A percentile compares a stretch with the other conserved stretches of the same genome.
Conservation (phyloP, 1,140 invertebrate genomes). For the Drosophila persimilis region DNA sequence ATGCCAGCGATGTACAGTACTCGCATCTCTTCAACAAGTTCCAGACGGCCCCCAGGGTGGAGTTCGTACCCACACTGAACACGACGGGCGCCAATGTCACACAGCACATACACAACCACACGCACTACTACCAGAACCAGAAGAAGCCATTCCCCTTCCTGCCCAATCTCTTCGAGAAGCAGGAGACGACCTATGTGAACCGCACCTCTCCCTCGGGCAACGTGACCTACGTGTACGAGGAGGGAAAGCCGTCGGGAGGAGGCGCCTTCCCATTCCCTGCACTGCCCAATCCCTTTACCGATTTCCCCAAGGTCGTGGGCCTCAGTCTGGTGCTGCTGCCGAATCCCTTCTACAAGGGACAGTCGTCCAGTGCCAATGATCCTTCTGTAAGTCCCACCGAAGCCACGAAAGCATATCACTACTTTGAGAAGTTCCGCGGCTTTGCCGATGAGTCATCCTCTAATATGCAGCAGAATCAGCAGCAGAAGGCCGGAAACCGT, state of each 20-base stretch:
- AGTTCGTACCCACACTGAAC: conserved; percentile 7
- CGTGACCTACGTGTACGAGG: conserved; percentile 20
- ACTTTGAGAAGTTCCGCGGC: conserved; percentile 24
- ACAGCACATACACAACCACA: conserved; percentile 14
- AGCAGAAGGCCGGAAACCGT: conserved; percentile 17
- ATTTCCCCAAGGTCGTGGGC: conserved; percentile 46
- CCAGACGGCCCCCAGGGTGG: background rate
- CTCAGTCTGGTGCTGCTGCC: conserved; percentile 37
- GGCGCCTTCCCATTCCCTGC: conserved; percentile 33
- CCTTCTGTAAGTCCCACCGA: background rate
- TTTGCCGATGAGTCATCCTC: conserved; percentile 13
- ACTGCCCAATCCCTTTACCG: conserved; percentile 56
- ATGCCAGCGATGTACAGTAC: conserved; percentile 1
- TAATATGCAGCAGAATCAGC: conserved; percentile 1
- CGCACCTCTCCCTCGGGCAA: conserved; percentile 12
- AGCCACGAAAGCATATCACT: background rate
- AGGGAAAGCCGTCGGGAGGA: conserved; percentile 16
- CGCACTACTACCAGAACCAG: conserved; percentile 13
- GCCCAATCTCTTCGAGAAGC: conserved; percentile 62
- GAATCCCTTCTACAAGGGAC: conserved; percentile 31
- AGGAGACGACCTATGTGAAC: conserved; percentile 8
- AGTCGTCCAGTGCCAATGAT: background rate
- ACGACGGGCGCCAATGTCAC: conserved; percentile 26
- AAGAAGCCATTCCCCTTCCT: conserved; percentile 48
- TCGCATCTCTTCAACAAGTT: conserved; percentile 21